Percentiles rank a stretch among this genome's conserved stretches.
Conservation (phyloP, 2,113 vertebrate species). For the Bubo blakistoni region DNA sequence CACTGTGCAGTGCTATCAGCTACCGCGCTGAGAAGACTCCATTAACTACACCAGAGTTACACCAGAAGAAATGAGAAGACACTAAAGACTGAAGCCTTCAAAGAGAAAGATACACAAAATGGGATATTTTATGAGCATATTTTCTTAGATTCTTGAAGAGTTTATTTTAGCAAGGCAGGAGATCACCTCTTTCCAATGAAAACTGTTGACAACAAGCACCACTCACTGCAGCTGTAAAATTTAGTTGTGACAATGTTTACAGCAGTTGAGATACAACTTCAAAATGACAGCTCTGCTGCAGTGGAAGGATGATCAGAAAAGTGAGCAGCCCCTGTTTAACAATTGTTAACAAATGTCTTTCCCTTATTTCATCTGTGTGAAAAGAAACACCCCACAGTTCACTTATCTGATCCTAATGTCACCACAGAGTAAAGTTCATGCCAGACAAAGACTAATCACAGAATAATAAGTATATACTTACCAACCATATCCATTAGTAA, state of each 20-base stretch:
- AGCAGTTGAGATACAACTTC: neutral
- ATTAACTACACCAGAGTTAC: neutral
- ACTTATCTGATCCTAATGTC: constrained; percentile 47
- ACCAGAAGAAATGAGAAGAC: neutral
- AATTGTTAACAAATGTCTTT: constrained; percentile 9
- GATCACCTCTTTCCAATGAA: neutral
- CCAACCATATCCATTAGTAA: constrained; percentile 47
- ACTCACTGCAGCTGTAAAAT: neutral
- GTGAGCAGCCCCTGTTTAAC: neutral
- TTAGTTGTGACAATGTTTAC: constrained; percentile 29
- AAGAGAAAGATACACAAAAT: constrained; percentile 13
- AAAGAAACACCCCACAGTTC: constrained; percentile 47
- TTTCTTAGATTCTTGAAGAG: neutral
- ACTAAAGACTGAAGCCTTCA: neutral
- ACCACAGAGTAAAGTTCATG: constrained; percentile 46
- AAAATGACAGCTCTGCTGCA: neutral
- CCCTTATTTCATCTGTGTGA: constrained; percentile 22
- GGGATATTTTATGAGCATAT: neutral
- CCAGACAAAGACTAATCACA: constrained; percentile 31
- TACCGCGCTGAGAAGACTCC: neutral
- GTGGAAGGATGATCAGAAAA: neutral
- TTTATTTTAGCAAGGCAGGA: constrained; percentile 7
- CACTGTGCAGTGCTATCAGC: neutral
- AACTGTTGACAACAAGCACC: constrained; percentile 1
- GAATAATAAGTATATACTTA: constrained; percentile 33